These are phyloP conservation scores for Paracyclopina nana DNA, from an alignment of 1,140 invertebrate genomes.

Conservation along the genomic window DNA sequence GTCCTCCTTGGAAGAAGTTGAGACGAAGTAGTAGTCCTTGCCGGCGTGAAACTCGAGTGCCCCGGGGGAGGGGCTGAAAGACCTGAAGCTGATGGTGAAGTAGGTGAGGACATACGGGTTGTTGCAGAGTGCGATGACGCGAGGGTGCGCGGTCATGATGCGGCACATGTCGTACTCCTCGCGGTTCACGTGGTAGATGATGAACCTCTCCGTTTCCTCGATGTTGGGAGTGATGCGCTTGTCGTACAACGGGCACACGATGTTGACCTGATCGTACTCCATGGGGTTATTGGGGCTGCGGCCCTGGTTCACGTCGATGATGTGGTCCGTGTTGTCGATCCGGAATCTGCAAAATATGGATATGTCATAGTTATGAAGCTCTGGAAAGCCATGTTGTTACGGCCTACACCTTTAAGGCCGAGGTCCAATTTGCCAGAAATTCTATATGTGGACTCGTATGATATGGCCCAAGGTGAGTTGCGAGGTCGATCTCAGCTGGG, in stretches of 20 bases:
- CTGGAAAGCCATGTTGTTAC: too few relatives aligned
- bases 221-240: conserved; percentile 46
- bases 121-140: conserved; percentile 85
- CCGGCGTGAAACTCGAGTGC: conserved; percentile 81
- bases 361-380: too few relatives aligned
- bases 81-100: conserved; percentile 86
- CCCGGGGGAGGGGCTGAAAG: conserved; percentile 82
- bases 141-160: conserved; percentile 75
- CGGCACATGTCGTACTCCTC: conserved; percentile 87
- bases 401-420: too few relatives aligned
- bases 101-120: conserved; percentile 82
- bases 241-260: conserved; percentile 78
- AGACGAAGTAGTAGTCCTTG: conserved; percentile 89
- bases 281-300: conserved; percentile 77
- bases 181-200: conserved; percentile 38
- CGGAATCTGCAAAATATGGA: conserved; percentile 47
- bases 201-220: neutral
- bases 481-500: too few relatives aligned
- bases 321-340: conserved; percentile 91
- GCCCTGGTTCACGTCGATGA: conserved; percentile 84
- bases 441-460: too few relatives aligned
- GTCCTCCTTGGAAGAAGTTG: conserved; percentile 72
- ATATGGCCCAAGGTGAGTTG: too few relatives aligned
- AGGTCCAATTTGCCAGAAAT: too few relatives aligned
- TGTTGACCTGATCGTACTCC: conserved; percentile 86